Evolutionary conservation across 2,113 vertebrate genomes (phyloP).

Genomic region (Dermatemys mawii): DNA sequence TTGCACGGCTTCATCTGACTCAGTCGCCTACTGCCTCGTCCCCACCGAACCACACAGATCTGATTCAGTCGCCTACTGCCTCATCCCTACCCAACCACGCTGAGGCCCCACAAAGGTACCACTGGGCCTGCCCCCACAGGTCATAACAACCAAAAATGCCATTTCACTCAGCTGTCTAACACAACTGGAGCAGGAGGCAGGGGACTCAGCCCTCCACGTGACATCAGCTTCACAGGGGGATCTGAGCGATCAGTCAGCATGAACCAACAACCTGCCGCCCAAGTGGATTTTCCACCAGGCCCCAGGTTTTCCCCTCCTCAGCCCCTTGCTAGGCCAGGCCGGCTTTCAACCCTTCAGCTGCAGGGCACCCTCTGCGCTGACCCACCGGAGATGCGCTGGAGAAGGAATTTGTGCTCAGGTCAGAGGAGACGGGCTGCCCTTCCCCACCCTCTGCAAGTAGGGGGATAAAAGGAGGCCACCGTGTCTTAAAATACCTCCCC

Average conservation of each 20-base stretch:
- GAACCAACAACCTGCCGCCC: background rate
- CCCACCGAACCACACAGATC: accelerated
- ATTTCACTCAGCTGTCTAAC: background rate
- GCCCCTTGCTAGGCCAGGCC: background rate
- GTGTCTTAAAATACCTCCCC: background rate
- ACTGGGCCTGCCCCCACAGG: background rate
- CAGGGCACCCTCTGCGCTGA: background rate
- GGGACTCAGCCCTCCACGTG: accelerated
- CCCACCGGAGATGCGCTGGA: background rate
- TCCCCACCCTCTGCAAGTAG: accelerated
- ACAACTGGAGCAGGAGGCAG: accelerated
- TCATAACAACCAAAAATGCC: background rate
- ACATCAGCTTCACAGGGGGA: background rate
- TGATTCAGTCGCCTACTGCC: background rate
- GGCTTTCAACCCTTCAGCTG: background rate
- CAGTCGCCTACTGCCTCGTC: background rate
- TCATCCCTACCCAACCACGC: accelerated
- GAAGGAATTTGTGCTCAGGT: background rate
- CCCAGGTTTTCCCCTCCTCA: background rate
- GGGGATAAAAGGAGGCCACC: background rate
- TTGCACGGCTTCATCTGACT: background rate
- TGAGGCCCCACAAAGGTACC: background rate
- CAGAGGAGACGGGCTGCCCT: background rate
- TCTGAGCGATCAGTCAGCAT: background rate
- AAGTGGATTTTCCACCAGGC: background rate